A percentile compares a stretch with the other conserved stretches of the same genome.
These are phyloP conservation scores for Gymnoscopelus microlampas DNA, from an alignment of 2,797 vertebrate species.

Conservation along the genomic window DNA sequence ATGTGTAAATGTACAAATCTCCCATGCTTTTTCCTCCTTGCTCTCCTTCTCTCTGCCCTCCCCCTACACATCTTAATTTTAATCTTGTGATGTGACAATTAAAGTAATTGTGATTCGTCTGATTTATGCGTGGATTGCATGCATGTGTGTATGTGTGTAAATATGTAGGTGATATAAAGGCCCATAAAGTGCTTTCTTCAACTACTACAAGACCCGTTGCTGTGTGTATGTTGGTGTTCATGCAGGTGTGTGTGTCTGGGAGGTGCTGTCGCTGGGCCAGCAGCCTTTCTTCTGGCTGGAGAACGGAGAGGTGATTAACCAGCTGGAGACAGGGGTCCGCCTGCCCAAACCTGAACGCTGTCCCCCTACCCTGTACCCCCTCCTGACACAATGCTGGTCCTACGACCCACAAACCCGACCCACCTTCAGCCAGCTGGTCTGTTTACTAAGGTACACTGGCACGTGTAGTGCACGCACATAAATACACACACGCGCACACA, in stretches of 20 bases:
- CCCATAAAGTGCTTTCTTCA: no score
- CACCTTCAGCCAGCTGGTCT: constrained; percentile 90
- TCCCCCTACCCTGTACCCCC: constrained; percentile 89
- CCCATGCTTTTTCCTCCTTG: no score
- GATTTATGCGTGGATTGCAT: no score
- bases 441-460: constrained; percentile 86
- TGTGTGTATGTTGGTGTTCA: no score
- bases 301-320: constrained; percentile 95
- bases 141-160: no score
- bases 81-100: no score
- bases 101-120: no score
- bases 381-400: constrained; percentile 94
- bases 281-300: constrained; percentile 98
- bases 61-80: no score
- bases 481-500: constrained; percentile 10
- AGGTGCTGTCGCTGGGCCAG: constrained; percentile 92
- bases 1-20: no score
- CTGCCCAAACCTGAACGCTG: constrained; percentile 91
- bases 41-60: no score
- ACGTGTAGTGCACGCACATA: not conserved
- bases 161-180: no score
- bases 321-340: constrained; percentile 91
- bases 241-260: constrained; percentile 97
- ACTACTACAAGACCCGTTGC: no score
- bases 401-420: constrained; percentile 90